phyloP scores from a whole-genome alignment of 2,113 vertebrate genomes.

The Clarias gariepinus region DNA sequence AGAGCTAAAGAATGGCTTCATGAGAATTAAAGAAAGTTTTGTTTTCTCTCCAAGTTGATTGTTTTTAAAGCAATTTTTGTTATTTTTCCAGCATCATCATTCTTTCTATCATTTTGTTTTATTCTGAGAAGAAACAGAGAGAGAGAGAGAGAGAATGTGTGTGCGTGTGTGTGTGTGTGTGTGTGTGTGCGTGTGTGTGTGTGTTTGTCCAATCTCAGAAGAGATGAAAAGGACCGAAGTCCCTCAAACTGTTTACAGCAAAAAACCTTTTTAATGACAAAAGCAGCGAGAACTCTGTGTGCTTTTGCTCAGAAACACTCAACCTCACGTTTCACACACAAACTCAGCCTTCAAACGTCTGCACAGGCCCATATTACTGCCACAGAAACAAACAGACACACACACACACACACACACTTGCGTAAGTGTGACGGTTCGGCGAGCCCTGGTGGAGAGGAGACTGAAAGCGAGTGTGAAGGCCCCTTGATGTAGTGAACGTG shows the following conservation, averaged over 20 bases:
- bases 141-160: conserved; percentile 11
- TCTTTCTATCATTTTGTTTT: not conserved
- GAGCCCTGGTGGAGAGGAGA: not conserved
- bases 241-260: conserved; percentile 42
- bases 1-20: not conserved
- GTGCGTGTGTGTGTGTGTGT: not conserved
- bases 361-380: conserved; percentile 36
- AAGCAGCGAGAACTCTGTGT: not conserved
- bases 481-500: conserved; percentile 18
- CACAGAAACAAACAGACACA: conserved; percentile 54
- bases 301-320: not conserved
- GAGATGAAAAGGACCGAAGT: conserved; percentile 52
- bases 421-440: not conserved
- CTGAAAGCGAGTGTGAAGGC: not conserved
- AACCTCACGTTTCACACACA: not conserved
- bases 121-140: conserved; percentile 16
- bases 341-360: conserved; percentile 30
- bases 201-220: conserved; percentile 47
- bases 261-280: not conserved
- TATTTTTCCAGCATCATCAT: not conserved
- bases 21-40: conserved; percentile 17
- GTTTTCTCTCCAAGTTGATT: conserved; percentile 29
- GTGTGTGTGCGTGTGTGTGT: not conserved
- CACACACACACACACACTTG: conserved; percentile 42
- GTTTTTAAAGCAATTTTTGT: conserved; percentile 30